These are phyloP conservation scores for Sphaeramia orbicularis DNA, from an alignment of 2,797 vertebrate genomes.

Conservation along the genomic window DNA sequence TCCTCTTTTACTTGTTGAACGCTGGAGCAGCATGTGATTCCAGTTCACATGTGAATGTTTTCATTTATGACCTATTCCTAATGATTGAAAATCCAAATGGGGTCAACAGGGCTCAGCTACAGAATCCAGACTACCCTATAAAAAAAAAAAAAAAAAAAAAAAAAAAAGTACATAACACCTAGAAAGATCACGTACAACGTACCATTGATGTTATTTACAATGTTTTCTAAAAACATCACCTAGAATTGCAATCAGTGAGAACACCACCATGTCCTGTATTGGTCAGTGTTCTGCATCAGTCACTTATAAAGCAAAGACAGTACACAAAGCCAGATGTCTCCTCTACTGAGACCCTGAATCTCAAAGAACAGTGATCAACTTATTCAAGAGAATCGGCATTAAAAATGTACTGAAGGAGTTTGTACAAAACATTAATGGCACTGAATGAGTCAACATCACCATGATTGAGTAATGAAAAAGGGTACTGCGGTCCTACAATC, in stretches of 20 bases:
- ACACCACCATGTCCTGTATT: conserved; percentile 57
- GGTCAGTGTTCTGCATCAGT: conserved; percentile 58
- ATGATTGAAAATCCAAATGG: conserved; percentile 47
- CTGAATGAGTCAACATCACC: conserved; percentile 92
- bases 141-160: conserved; percentile 67
- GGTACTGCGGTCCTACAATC: conserved; percentile 92
- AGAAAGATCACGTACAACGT: conserved; percentile 75
- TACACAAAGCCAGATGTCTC: conserved; percentile 51
- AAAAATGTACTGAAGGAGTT: conserved; percentile 60
- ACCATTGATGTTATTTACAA: conserved; percentile 80
- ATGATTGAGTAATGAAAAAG: conserved; percentile 89
- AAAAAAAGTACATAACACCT: conserved; percentile 75
- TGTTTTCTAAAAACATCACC: conserved; percentile 74
- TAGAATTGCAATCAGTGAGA: conserved; percentile 63
- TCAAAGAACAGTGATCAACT: conserved; percentile 52
- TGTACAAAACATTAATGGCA: conserved; percentile 89
- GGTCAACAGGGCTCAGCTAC: conserved; percentile 70
- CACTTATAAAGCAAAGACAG: conserved; percentile 70
- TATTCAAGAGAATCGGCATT: conserved; percentile 54
- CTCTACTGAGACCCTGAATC: conserved; percentile 55
- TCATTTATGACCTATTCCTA: conserved; percentile 40
- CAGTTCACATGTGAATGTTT: conserved; percentile 62
- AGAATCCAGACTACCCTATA: conserved; percentile 64
- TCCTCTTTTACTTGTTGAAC: conserved; percentile 20
- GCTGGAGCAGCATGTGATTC: conserved; percentile 57